Percentiles rank a stretch among this genome's conserved stretches.
These are phyloP conservation scores for Nesospiza acunhae DNA, from an alignment of 2,113 vertebrate species.

Conservation along the genomic window DNA sequence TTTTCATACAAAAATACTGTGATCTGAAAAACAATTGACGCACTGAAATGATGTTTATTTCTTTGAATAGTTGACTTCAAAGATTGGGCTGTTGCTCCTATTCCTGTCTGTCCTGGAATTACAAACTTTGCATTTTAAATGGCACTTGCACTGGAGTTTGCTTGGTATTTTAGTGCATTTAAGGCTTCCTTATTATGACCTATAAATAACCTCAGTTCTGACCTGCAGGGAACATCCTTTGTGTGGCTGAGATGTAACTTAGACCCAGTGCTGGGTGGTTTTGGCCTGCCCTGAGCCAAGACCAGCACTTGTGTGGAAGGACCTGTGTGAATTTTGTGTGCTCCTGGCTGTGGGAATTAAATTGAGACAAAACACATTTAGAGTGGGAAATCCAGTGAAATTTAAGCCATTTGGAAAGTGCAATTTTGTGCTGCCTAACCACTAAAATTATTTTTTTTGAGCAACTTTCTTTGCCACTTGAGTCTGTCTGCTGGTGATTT, in stretches of 20 bases:
- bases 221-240: slow-evolving; percentile 43
- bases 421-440: background rate
- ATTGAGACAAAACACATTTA: background rate
- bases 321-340: background rate
- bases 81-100: background rate
- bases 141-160: background rate
- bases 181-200: slow-evolving; percentile 35
- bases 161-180: background rate
- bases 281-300: slow-evolving; percentile 7
- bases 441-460: background rate
- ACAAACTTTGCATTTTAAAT: slow-evolving; percentile 7
- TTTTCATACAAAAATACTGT: background rate
- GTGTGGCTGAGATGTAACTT: slow-evolving; percentile 34
- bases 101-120: background rate
- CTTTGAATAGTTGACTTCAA: background rate
- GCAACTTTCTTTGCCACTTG: background rate
- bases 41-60: background rate
- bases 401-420: background rate
- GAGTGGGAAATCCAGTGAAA: background rate
- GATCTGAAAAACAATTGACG: background rate
- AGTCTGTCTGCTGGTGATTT: background rate
- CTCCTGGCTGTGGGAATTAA: background rate
- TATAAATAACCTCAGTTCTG: slow-evolving; percentile 21
- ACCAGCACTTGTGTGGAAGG: background rate
- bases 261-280: background rate